Base-by-base conservation (phyloP, 37 sponge, comb jelly and placozoan genomes). In the Chondrilla cf. caribensis region DNA sequence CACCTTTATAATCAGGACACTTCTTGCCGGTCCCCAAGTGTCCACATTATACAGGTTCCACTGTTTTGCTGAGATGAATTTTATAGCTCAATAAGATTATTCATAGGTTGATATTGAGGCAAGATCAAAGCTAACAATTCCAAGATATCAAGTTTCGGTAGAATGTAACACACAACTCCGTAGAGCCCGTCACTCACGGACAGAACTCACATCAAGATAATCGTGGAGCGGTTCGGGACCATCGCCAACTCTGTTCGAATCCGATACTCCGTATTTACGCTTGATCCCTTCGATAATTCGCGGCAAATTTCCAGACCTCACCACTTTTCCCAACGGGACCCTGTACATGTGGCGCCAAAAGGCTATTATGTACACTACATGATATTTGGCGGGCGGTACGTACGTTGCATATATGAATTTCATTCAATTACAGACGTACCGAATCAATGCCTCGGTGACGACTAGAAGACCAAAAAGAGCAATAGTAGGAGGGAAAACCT, bases 181-280 rank as follows among this genome's bases (percentile, higher is more conserved):
- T n/a, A n/a, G n/a, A n/a, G n/a, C n/a, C n/a, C n/a, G n/a, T n/a
- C n/a, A n/a, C n/a, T n/a, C n/a, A n/a, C n/a, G n/a, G n/a, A n/a
- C 51, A 47, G 11, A 47, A 11, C 91, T 77, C 54, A 91, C 92
- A 77, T 91, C 92, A 17, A 84, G 59, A 70, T 91, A 91, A 84
- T 91, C 78, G 9, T 82, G 82, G 54, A 91, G 88, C 0, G 92
- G 92, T 58, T 91, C 92, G 0, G 92, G 88, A 7, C 80, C 58
- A 28, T 81, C 87, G 59, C 39, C n/a, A 0, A 43, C 24, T 42
- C 4, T 14, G 31, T 22, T 29, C 18, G 33, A 14, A 29, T 21
- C 37, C 18, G 37, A 2, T 36, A 2, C 33, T 37, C 3, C 54
- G 51, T 4, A 54, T 43, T 78, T 44, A 22, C 28, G 21, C 54